Evolutionary conservation across 1,140 invertebrate species (phyloP), one percentile per base, ranked within the genome.

Genomic region (Tribolium castaneum): DNA sequence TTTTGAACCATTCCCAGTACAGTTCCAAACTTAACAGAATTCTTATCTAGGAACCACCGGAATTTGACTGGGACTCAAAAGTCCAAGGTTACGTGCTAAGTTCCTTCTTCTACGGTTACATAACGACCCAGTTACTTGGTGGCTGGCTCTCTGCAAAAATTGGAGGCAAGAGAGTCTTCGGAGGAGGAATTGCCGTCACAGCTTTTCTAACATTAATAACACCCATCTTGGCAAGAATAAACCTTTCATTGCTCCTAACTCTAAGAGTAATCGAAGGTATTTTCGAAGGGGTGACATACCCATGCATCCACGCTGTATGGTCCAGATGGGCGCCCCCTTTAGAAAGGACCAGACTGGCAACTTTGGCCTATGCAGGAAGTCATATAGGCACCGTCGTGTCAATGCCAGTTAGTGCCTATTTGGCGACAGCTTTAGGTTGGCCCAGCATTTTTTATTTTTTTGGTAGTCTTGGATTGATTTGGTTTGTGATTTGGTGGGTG

Each of bases 241-340:
- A 92, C 79, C 90, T 94, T 0, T 92, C 90, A 39, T 84, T 94
- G 4, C 89, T 98, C 0, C 87, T 98, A 19, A 88, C 90, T 2
- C 88, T 96, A 0, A 88, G 97, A 80, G 91, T 98, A n/a, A 85
- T 97, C 14, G 95, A 97, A 88, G 97, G 97, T 52, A 85, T 98
- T 35, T 96, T 94, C 85, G 96, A 98, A 90, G 96, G 96, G 52
- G 95, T 97, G 0, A 96, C 95, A 0, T 97, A 96, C 86, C 96
- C 96, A 3, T 93, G 94, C 80, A 96, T 97, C 70, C 95, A 97
- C 86, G 93, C 94, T 6, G 91, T 97, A 16, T 96, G 96, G 94
- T 90, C 94, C 0, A 91, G 92, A 75, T 98, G 96, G 96, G 93
- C 95, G 12, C 96, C 96, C n/a, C 92, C 93, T 0, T 84, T 92